phyloP scores from a whole-genome alignment of 1,140 invertebrate species.

The Panulirus ornatus region DNA sequence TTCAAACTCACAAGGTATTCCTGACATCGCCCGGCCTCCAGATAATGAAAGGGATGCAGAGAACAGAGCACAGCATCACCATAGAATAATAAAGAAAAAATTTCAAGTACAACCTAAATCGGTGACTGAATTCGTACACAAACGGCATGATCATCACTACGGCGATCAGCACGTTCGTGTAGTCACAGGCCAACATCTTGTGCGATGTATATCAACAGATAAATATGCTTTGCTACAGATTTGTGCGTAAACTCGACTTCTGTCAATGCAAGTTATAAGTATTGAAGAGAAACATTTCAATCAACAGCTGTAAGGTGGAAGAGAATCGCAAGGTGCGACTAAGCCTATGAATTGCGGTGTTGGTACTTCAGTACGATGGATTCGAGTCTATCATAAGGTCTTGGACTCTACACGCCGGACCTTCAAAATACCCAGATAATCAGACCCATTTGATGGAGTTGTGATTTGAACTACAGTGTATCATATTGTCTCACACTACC shows the following conservation, averaged over 20 bases:
- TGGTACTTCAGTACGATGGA: no score
- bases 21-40: conserved; percentile 71
- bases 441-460: no score
- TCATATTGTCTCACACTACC: no score
- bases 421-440: no score
- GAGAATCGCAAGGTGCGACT: conserved; percentile 33
- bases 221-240: not conserved
- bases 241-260: conserved; percentile 16
- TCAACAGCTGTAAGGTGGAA: conserved; percentile 43
- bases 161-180: conserved; percentile 57
- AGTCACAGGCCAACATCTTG: conserved; percentile 71
- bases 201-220: not conserved
- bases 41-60: conserved; percentile 71
- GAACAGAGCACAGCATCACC: conserved; percentile 71
- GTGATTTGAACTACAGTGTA: no score
- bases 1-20: conserved; percentile 72
- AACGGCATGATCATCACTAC: conserved; percentile 69
- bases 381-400: no score
- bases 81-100: conserved; percentile 68
- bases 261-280: conserved; percentile 56
- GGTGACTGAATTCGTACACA: conserved; percentile 72
- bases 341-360: no score
- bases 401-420: no score
- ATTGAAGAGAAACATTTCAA: conserved; percentile 50
- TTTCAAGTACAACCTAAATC: conserved; percentile 71